Conservation (phyloP, 35 echinoderm and acorn worm genomes). For the Diadema setosum region DNA sequence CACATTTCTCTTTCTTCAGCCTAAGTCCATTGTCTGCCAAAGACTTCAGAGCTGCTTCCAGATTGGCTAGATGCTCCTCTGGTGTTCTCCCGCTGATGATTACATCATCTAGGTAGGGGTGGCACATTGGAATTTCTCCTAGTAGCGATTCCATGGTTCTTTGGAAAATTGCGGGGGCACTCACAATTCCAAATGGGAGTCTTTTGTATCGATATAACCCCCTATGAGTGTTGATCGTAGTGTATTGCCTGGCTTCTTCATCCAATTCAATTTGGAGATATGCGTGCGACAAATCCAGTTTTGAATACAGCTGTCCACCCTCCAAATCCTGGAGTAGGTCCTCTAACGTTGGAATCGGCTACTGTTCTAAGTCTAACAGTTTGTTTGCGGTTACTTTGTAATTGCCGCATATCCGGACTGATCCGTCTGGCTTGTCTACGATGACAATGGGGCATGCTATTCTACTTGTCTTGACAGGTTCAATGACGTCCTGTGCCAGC, state of each 20-base stretch:
- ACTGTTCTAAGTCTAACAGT: constrained; percentile 29
- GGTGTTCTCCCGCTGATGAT: constrained; percentile 30
- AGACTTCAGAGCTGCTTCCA: constrained; percentile 27
- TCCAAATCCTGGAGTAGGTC: constrained; percentile 41
- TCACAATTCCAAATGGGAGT: constrained; percentile 63
- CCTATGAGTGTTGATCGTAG: constrained; percentile 56
- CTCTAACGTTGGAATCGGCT: constrained; percentile 50
- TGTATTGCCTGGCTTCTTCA: constrained; percentile 40
- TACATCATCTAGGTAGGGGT: constrained; percentile 63
- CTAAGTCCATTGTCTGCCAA: constrained; percentile 23
- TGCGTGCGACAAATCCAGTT: constrained; percentile 50
- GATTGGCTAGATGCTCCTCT: constrained; percentile 33
- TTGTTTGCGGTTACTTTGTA: constrained; percentile 78
- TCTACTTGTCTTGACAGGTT: constrained; percentile 27
- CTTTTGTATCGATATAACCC: constrained; percentile 62
- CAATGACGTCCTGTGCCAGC: constrained; percentile 28
- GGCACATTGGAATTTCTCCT: constrained; percentile 25
- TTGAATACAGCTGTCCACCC: constrained; percentile 46
- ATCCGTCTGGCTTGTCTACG: constrained; percentile 30
- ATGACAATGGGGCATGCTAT: constrained; percentile 46
- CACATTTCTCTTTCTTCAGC: constrained; percentile 37
- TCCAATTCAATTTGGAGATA: constrained; percentile 62
- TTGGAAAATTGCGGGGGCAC: constrained; percentile 56
- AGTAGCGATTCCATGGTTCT: constrained; percentile 46
- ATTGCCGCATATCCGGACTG: constrained; percentile 31